A percentile compares a stretch with the other conserved stretches of the same genome.
phyloP scores from a whole-genome alignment of 2,888 invertebrate genomes.

The Isotomurus palustris region DNA sequence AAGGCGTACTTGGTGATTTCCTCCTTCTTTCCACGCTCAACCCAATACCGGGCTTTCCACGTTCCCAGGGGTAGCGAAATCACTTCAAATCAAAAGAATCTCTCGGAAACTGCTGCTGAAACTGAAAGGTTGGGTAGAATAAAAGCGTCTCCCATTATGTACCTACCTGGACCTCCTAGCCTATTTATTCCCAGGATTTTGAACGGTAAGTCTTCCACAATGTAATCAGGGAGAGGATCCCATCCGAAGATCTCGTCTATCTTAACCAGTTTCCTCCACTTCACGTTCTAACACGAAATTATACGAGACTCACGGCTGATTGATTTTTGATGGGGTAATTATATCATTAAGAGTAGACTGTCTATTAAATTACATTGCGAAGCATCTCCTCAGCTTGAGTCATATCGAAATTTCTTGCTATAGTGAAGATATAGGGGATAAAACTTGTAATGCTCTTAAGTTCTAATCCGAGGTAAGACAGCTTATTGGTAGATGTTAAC shows the following conservation, averaged over 20 bases:
- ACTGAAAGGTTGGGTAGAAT: no score
- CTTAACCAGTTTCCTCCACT: conserved; percentile 1
- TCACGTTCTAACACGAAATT: not conserved
- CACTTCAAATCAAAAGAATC: conserved; percentile 12
- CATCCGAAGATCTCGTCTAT: not conserved
- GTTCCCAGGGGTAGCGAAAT: conserved; percentile 28
- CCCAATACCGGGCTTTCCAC: conserved; percentile 20
- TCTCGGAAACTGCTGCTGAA: not conserved
- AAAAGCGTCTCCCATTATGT: no score
- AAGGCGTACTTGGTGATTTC: conserved; percentile 23
- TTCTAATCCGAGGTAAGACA: no score
- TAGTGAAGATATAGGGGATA: no score
- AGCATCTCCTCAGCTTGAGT: conserved; percentile 6
- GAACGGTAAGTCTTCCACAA: not conserved
- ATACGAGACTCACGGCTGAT: no score
- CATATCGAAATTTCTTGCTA: conserved; percentile 7
- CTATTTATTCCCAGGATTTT: not conserved
- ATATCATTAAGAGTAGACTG: no score
- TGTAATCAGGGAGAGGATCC: not conserved
- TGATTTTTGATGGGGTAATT: no score
- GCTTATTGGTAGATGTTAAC: no score
- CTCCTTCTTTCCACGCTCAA: conserved; percentile 28
- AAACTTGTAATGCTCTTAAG: no score
- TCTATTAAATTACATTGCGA: conserved; percentile 3
- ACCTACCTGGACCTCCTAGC: conserved; percentile 11